Evolutionary conservation across 35 echinoderm and acorn worm genomes (phyloP), one percentile per base, ranked within the genome.

Genomic region (Eucidaris tribuloides): DNA sequence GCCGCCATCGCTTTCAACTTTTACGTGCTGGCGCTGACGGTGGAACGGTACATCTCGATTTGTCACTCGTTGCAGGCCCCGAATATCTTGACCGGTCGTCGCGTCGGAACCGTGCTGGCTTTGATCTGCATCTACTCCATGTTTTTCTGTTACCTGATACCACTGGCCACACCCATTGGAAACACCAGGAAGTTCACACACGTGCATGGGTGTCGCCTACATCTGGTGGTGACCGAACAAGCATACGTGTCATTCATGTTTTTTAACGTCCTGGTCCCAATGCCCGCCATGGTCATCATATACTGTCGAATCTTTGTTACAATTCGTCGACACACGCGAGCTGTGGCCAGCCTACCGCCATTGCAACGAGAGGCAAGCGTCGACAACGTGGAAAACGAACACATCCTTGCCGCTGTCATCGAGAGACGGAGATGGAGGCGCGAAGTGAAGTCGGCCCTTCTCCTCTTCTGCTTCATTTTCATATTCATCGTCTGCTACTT

Each of bases 31-130:
- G 61, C 25, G 13, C 7, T 64, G 61, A 64, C 61, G 19, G 61
- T 64, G 61, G 61, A 64, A 34, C 61, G 61, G 13, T 64, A 64
- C 22, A 64, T 64, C 37, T 64, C 61, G 28, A 64, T 64, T 32
- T 64, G 61, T 34, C 30, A 64, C 1, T 34, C 61, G 30, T 34
- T 64, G 5, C 25, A 17, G 37, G 61, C 61, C 30, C 61, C 61
- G 61, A 64, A 27, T 28, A 31, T 64, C 28, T 34, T 64, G 2
- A 64, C 61, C 61, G 28, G 37, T 15, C 61, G 61, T 27, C 61
- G 61, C 24, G 37, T 64, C 28, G 61, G 61, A 14, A 32, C 5
- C 19, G 61, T 64, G 28, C 30, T 64, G 30, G 4, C 15, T 27
- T 27, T 2, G 0, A 64, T 64, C 24, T 64, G 30, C 61, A 32